Evolutionary conservation across 1,140 invertebrate genomes (phyloP), one percentile per base, ranked within the genome.

Genomic region (Pentalonia nigronervosa): DNA sequence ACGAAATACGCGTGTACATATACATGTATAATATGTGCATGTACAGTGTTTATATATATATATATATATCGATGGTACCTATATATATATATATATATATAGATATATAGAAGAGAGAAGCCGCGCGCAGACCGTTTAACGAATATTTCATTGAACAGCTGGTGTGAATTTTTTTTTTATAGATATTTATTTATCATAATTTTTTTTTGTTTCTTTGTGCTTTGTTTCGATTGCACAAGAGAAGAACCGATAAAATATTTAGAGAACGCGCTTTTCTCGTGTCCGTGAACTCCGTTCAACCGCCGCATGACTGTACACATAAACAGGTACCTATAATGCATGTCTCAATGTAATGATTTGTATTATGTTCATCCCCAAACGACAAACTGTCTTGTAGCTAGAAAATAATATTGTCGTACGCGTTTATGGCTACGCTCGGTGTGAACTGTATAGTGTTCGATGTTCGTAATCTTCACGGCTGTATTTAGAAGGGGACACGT

Each of bases 161-260:
- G 45, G 56, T 41, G 41, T n/a, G 36, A 45, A n/a, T 91, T 67
- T 91, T 91, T 91, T 67, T 90, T 90, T 90, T 41, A 84, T 41
- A 25, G 23, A 11, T 86, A 41, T 84, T 84, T 84, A 47, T 86
- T 86, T 45, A 41, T 86, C 9, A 21, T 45, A 47, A 47, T 86
- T 86, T 45, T 47, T 56, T 56, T 89, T 41, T 53, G 9, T 41
- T 8, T 84, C 8, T 86, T n/a, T 67, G 25, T 91, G 50, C 47
- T 20, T 25, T n/a, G 21, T 89, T 53, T 53, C 11, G 21, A 89
- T 56, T 56, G 34, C 88, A 34, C 9, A 53, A 53, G 11, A 36
- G 11, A 25, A 89, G 50, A 87, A 88, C 11, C 0, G 20, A 48
- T 41, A 41, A 36, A 48, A 47, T 48, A 76, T n/a, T n/a, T 47